phyloP scores from a whole-genome alignment of 2,113 vertebrate species.

The Dasyprocta punctata region DNA sequence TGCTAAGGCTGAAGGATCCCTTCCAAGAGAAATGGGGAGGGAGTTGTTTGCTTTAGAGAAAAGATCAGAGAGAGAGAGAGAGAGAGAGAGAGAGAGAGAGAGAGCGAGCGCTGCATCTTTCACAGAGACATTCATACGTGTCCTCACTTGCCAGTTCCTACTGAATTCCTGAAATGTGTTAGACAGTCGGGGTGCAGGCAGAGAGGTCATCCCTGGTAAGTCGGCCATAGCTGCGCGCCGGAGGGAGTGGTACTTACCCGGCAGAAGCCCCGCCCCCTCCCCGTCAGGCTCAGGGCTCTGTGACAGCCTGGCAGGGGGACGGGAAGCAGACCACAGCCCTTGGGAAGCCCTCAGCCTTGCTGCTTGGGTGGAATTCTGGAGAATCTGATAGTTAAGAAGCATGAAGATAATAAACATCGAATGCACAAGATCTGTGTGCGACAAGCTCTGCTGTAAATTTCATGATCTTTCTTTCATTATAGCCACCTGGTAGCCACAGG shows the following conservation, averaged over 20 bases:
- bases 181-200: not conserved
- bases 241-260: not conserved
- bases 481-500: not conserved
- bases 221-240: fast-evolving
- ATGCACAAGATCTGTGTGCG: not conserved
- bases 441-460: not conserved
- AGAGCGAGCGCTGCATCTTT: not conserved
- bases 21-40: constrained; percentile 5
- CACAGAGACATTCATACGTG: not conserved
- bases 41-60: not conserved
- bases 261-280: not conserved
- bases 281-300: fast-evolving
- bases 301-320: not conserved
- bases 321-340: fast-evolving
- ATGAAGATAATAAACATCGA: not conserved
- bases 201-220: not conserved
- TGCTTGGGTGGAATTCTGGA: not conserved
- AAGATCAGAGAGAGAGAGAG: not conserved
- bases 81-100: not conserved
- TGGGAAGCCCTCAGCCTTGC: not conserved
- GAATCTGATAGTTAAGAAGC: not conserved
- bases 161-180: not conserved
- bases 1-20: not conserved
- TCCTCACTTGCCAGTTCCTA: not conserved
- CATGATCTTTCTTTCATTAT: not conserved